Evolutionary conservation across 2,888 invertebrate species (phyloP).

Genomic region (Cerastis leucographa): DNA sequence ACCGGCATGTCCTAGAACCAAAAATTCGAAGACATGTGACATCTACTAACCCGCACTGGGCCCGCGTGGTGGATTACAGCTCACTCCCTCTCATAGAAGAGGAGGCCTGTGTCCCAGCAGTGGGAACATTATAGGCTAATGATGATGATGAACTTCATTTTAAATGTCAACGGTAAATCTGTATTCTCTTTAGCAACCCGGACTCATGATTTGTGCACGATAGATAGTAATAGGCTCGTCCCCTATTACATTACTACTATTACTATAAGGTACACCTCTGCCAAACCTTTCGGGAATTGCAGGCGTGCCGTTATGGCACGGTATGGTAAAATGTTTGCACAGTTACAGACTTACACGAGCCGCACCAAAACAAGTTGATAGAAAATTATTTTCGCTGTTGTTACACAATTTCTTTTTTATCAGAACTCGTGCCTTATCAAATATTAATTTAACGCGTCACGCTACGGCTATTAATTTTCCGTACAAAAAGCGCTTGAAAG

Average conservation of each 20-base stretch:
- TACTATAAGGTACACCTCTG: background rate
- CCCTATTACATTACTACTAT: background rate
- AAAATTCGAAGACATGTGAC: no score
- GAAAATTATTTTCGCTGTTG: conserved; percentile 42
- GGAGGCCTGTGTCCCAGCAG: no score
- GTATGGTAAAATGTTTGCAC: background rate
- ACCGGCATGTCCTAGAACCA: no score
- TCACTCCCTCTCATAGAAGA: no score
- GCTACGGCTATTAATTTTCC: conserved; percentile 68
- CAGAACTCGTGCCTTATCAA: conserved; percentile 68
- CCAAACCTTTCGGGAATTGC: background rate
- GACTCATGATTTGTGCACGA: background rate
- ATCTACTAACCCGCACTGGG: no score
- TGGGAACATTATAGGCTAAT: no score
- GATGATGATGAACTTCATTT: background rate
- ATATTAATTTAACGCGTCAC: conserved; percentile 73
- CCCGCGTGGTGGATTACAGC: no score
- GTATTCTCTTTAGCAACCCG: background rate
- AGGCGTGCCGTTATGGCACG: background rate
- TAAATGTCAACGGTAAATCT: conserved; percentile 16
- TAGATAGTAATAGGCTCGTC: background rate
- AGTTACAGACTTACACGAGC: conserved; percentile 17
- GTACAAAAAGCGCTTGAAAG: conserved; percentile 57
- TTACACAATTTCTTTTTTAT: conserved; percentile 47
- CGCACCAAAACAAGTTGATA: conserved; percentile 17